Evolutionary conservation across 2,113 vertebrate species (phyloP).

Genomic region (Melanostigma gelatinosum): DNA sequence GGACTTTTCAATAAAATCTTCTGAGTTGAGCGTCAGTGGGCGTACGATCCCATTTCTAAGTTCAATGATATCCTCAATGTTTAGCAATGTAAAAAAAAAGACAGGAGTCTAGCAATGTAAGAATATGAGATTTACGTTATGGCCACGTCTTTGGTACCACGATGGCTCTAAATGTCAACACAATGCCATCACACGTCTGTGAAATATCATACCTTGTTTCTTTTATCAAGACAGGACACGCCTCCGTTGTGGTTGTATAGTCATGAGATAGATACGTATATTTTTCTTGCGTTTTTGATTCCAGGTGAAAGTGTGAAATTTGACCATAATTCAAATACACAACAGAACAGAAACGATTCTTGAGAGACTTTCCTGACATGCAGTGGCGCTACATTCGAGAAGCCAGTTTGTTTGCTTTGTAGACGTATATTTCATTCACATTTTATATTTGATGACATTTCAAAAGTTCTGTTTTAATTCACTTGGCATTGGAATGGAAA

Average conservation of each 20-base stretch:
- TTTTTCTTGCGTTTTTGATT: background rate
- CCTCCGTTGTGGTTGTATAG: background rate
- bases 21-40: background rate
- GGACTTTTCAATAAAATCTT: background rate
- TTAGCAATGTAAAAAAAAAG: background rate
- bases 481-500: constrained; percentile 43
- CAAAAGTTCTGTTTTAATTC: constrained; percentile 31
- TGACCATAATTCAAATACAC: background rate
- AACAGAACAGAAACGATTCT: background rate
- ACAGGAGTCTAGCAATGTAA: background rate
- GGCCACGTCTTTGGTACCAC: background rate
- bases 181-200: background rate
- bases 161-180: background rate
- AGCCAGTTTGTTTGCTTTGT: constrained; percentile 21
- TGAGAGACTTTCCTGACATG: constrained; percentile 4
- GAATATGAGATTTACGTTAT: background rate
- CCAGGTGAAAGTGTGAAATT: constrained; percentile 2
- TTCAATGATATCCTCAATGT: background rate
- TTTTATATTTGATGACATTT: constrained; percentile 41
- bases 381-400: background rate
- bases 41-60: background rate
- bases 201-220: background rate
- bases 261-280: background rate
- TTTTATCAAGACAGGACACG: background rate
- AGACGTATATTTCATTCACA: constrained; percentile 17